These are phyloP conservation scores for Terebella lapidaria DNA, from an alignment of 2,888 invertebrate species.

Conservation along the genomic window DNA sequence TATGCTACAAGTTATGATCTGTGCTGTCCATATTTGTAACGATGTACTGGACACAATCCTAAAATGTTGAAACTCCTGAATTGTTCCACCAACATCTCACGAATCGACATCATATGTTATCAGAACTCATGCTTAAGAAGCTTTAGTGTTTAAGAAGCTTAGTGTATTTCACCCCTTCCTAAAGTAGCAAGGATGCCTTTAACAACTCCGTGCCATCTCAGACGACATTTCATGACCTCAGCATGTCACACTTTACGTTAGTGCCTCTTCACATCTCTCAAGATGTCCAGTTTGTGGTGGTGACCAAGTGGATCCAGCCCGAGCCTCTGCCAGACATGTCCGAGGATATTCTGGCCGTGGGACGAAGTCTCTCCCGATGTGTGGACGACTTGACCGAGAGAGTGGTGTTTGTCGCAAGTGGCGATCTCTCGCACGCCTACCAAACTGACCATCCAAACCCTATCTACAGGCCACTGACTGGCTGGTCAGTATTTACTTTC, in stretches of 20 bases:
- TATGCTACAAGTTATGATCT: not conserved
- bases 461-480: conserved; percentile 10
- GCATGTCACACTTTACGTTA: too few relatives aligned
- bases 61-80: too few relatives aligned
- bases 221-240: too few relatives aligned
- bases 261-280: not conserved
- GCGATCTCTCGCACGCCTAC: conserved; percentile 14
- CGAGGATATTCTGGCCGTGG: conserved; percentile 3
- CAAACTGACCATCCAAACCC: conserved; percentile 7
- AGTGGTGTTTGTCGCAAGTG: conserved; percentile 10
- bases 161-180: too few relatives aligned
- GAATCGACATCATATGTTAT: too few relatives aligned
- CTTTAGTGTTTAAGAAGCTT: too few relatives aligned
- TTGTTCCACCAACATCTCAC: too few relatives aligned
- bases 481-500: too few relatives aligned
- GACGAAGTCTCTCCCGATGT: conserved; percentile 5
- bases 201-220: too few relatives aligned
- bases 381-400: not conserved
- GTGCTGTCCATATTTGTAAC: not conserved
- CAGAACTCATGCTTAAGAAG: too few relatives aligned
- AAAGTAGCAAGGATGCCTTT: too few relatives aligned
- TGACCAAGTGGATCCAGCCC: conserved; percentile 1
- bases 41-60: not conserved
- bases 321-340: not conserved
- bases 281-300: conserved; percentile 7